These are phyloP conservation scores for Hippocampus guttulatus DNA, from an alignment of 2,113 vertebrate species.

Conservation along the genomic window DNA sequence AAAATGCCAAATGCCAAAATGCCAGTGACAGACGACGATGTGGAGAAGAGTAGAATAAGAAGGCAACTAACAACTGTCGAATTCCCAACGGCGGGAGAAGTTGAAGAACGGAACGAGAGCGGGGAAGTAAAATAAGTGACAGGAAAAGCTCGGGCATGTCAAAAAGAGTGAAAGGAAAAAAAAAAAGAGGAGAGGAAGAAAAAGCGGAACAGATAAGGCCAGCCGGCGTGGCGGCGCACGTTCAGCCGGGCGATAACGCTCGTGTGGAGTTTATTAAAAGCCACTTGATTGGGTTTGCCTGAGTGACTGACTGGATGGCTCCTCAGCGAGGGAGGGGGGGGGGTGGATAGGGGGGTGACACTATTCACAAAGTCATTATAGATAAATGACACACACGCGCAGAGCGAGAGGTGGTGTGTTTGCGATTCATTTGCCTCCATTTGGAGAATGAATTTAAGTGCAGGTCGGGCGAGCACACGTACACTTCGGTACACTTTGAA, in stretches of 20 bases:
- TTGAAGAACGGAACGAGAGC: constrained; percentile 35
- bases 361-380: constrained; percentile 89
- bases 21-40: too few species aligned
- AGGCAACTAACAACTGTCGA: background rate
- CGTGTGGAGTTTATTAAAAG: constrained; percentile 84
- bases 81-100: constrained; percentile 20
- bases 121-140: constrained; percentile 31
- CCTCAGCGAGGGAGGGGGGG: constrained; percentile 39
- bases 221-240: constrained; percentile 53
- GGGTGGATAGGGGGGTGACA: constrained; percentile 71
- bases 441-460: constrained; percentile 53
- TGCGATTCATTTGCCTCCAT: constrained; percentile 60
- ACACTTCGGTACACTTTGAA: constrained; percentile 51
- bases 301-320: constrained; percentile 79
- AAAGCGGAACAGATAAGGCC: constrained; percentile 54
- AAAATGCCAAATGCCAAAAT: too few species aligned
- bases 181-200: constrained; percentile 40
- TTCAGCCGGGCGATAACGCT: constrained; percentile 73
- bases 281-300: constrained; percentile 74
- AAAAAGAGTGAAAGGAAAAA: constrained; percentile 41
- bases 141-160: constrained; percentile 50
- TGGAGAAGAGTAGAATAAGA: too few species aligned
- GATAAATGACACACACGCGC: constrained; percentile 79
- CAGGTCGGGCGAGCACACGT: constrained; percentile 44
- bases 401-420: constrained; percentile 31